Base-by-base conservation (phyloP, 2,888 invertebrate genomes). In the Schizotus pectinicornis region DNA sequence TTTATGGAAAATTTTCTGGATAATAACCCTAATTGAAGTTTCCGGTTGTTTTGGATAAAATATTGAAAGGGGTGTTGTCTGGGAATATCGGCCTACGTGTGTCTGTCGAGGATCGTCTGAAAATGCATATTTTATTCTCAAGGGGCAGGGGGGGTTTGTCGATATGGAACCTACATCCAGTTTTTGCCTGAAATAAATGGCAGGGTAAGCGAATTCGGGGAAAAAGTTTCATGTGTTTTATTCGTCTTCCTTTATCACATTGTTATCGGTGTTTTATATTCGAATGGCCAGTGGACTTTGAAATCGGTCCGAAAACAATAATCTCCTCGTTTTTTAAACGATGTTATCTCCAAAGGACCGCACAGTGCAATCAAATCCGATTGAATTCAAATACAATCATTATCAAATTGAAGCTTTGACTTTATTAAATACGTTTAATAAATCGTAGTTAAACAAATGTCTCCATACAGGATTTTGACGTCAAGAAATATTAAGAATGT, bases 161-260 rank as follows among this genome's bases (percentile, higher is more conserved):
- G 45, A 50, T 41, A 50, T 41, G 50, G 41, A 38, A 51, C 41
- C 51, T 42, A 22, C 41, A 31, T n/a, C 34, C 22, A 30, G 7
- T 56, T 56, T 56, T 55, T 56, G 14, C 31, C 12, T 31, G 33
- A 43, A 56, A 56, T 56, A 55, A 55, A 55, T 55, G 47, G 56
- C 31, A 49, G 49, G 56, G 49, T 49, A 55, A 55, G 38, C 56
- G 56, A 56, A 56, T 13, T 48, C 56, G 14, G 22, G 39, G 34
- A 52, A 55, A 55, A 55, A 48, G 47, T 55, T 55, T 55, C 14
- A 49, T 42, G 42, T 22, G 56, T 43, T 56, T 49, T 56, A 56
- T 56, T 56, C 56, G 56, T 49, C 49, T 56, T 56, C 56, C 36
- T 49, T 56, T 56, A 56, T 56, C 48, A 42, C 55, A 55, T 48